These are phyloP conservation scores for Dallia pectoralis DNA, from an alignment of 2,797 vertebrate genomes.

Conservation along the genomic window DNA sequence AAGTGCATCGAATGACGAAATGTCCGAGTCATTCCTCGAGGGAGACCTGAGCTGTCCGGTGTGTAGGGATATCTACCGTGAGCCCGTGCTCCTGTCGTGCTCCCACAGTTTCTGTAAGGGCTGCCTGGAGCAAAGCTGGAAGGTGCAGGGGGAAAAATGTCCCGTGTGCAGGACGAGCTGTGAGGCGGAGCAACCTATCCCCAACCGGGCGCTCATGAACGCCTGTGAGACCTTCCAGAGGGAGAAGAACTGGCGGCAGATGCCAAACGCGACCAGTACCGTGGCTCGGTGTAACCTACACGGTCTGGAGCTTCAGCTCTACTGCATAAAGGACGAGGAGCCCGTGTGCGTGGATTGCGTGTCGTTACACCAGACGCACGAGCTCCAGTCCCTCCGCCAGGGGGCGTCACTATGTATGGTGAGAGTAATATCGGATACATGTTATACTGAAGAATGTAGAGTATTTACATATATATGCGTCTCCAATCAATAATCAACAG, in stretches of 20 bases:
- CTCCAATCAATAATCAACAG: not conserved
- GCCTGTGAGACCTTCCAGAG: constrained; percentile 61
- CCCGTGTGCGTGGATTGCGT: constrained; percentile 74
- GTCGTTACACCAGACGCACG: constrained; percentile 59
- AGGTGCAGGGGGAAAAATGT: constrained; percentile 41
- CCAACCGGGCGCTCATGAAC: constrained; percentile 61
- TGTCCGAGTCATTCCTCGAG: constrained; percentile 34
- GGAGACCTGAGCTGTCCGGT: constrained; percentile 79
- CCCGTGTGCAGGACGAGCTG: constrained; percentile 59
- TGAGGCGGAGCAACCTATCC: constrained; percentile 34
- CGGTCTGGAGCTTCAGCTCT: constrained; percentile 65
- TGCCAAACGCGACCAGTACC: rapidly evolving
- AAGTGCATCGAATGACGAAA: constrained; percentile 32
- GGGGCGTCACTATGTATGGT: constrained; percentile 63
- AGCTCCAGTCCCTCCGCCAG: constrained; percentile 42
- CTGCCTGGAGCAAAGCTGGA: constrained; percentile 62
- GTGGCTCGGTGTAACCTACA: constrained; percentile 62
- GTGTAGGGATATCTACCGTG: constrained; percentile 73
- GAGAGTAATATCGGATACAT: not conserved
- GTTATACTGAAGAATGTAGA: too few relatives aligned
- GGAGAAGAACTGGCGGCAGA: constrained; percentile 22
- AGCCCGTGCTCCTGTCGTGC: constrained; percentile 78
- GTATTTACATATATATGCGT: too few relatives aligned
- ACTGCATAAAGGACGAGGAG: constrained; percentile 74
- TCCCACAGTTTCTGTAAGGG: constrained; percentile 81